These are phyloP conservation scores for Oncorhynchus tshawytscha DNA, from an alignment of 2,113 vertebrate genomes.

Conservation along the genomic window DNA sequence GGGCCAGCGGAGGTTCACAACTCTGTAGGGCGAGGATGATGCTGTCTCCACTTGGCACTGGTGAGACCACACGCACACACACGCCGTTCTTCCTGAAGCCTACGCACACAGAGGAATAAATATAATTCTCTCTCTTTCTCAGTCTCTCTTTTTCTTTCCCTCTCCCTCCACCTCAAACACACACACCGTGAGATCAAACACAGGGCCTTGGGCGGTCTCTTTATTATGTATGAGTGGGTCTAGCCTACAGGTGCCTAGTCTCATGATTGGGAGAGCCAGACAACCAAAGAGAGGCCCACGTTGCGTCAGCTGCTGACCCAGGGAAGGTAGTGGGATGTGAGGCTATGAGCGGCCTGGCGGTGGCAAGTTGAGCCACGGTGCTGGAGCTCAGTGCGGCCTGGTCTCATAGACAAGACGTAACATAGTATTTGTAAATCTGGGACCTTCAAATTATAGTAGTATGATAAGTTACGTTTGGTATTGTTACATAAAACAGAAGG, in stretches of 20 bases:
- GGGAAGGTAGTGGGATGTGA: conserved; percentile 29
- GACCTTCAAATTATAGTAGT: too few relatives aligned
- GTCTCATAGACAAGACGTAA: too few relatives aligned
- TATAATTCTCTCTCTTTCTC: background rate
- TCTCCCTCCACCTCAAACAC: conserved; percentile 24
- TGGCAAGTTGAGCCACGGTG: conserved; percentile 38
- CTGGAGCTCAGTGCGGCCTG: conserved; percentile 21
- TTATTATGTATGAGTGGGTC: conserved; percentile 64
- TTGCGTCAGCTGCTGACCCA: conserved; percentile 39
- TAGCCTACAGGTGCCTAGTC: conserved; percentile 49
- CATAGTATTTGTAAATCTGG: too few relatives aligned
- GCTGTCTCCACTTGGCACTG: conserved; percentile 40
- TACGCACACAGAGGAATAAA: conserved; percentile 9
- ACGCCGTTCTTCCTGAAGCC: conserved; percentile 22
- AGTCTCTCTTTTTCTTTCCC: background rate
- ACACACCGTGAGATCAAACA: conserved; percentile 60
- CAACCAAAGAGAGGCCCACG: conserved; percentile 34
- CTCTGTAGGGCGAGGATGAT: conserved; percentile 29
- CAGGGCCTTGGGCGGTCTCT: conserved; percentile 56
- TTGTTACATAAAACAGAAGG: too few relatives aligned
- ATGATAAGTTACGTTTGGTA: too few relatives aligned
- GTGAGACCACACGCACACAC: conserved; percentile 7
- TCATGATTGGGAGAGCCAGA: conserved; percentile 42
- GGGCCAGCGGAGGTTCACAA: conserved; percentile 25
- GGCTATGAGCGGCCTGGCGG: background rate